Percentiles rank a stretch among this genome's conserved stretches.
phyloP scores from a whole-genome alignment of 2,888 invertebrate species.

The Apotomis turbidana region DNA sequence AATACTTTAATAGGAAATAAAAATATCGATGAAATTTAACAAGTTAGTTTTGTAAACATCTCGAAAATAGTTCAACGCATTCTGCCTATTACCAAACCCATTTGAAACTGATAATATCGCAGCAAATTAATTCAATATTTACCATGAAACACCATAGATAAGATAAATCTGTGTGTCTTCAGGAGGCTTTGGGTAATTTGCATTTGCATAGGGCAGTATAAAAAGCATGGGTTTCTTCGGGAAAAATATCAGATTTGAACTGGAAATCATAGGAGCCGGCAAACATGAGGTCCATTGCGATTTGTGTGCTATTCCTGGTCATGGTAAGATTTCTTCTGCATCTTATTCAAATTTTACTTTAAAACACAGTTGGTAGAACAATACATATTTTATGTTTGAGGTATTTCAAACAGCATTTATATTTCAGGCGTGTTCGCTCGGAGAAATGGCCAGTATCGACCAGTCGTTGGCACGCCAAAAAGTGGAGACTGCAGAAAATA shows the following conservation, averaged over 20 bases:
- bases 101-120: constrained; percentile 23
- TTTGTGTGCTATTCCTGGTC: constrained; percentile 53
- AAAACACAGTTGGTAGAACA: too few relatives aligned
- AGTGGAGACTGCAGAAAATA: constrained; percentile 48
- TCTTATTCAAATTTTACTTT: neutral
- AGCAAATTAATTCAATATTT: constrained; percentile 37
- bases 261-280: constrained; percentile 20
- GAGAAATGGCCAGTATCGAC: constrained; percentile 50
- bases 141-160: constrained; percentile 39
- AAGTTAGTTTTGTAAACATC: neutral
- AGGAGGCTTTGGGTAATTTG: constrained; percentile 43
- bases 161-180: constrained; percentile 36
- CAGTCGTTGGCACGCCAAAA: constrained; percentile 51
- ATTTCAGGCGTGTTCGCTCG: constrained; percentile 54
- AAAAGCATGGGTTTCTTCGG: constrained; percentile 55
- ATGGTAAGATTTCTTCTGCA: constrained; percentile 50
- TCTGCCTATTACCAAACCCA: constrained; percentile 11
- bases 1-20: neutral
- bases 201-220: constrained; percentile 60
- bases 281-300: constrained; percentile 57
- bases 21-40: neutral
- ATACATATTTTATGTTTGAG: neutral
- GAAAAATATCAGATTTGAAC: constrained; percentile 43
- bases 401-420: neutral
- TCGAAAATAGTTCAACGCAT: constrained; percentile 5